A percentile compares a stretch with the other conserved stretches of the same genome.
These are phyloP conservation scores for Cryptomyrus ogoouensis DNA, from an alignment of 2,113 vertebrate genomes.

Conservation along the genomic window DNA sequence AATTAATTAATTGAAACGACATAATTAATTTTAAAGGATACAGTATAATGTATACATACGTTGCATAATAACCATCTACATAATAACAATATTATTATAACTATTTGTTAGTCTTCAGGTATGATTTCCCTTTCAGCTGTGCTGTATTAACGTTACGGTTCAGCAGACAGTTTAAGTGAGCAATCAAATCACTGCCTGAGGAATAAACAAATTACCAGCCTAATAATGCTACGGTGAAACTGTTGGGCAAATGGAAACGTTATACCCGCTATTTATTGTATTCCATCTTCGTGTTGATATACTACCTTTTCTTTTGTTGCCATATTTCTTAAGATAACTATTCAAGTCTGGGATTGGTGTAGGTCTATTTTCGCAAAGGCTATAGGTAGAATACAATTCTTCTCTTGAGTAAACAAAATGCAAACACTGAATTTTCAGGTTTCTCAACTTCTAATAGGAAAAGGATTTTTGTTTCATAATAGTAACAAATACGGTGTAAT, in stretches of 20 bases:
- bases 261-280: neutral
- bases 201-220: neutral
- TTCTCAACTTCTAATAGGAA: neutral
- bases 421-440: neutral
- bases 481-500: neutral
- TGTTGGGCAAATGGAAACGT: neutral
- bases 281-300: neutral
- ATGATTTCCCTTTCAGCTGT: neutral
- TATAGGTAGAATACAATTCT: neutral
- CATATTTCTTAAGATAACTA: neutral
- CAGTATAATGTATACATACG: neutral
- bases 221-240: neutral
- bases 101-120: neutral
- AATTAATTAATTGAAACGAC: neutral
- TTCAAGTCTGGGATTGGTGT: neutral
- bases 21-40: neutral
- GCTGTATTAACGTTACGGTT: neutral
- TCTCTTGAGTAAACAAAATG: neutral
- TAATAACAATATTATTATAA: neutral
- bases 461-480: neutral
- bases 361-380: neutral
- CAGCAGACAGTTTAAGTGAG: neutral
- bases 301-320: neutral
- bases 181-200: neutral
- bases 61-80: neutral